phyloP scores from a whole-genome alignment of 2,113 vertebrate species.

The Daboia siamensis region DNA sequence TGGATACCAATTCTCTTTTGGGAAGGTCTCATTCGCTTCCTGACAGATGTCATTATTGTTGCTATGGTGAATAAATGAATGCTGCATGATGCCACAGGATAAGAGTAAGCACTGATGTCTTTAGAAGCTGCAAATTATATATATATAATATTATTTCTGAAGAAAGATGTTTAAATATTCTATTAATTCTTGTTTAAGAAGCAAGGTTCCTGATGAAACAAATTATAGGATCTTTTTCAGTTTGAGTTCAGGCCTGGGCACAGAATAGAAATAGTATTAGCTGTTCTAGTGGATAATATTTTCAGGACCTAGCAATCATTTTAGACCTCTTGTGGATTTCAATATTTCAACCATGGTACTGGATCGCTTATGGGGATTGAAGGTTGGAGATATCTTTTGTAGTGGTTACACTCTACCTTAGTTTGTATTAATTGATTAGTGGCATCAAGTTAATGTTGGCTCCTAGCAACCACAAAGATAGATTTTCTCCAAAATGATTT shows the following conservation, averaged over 20 bases:
- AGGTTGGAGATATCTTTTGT: neutral
- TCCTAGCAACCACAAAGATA: neutral
- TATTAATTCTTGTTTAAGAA: neutral
- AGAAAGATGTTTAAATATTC: neutral
- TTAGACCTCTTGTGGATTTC: neutral
- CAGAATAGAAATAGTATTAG: neutral
- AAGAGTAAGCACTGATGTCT: conserved; percentile 66
- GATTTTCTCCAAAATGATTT: neutral
- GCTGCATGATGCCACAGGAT: conserved; percentile 52
- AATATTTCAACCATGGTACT: neutral
- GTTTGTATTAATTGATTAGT: neutral
- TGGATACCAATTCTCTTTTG: conserved; percentile 54
- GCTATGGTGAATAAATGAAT: conserved; percentile 76
- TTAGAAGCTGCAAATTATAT: conserved; percentile 56
- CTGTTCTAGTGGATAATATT: neutral
- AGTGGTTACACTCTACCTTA: neutral
- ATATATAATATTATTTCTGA: too few species aligned
- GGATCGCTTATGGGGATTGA: neutral
- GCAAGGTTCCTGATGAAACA: neutral
- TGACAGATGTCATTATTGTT: conserved; percentile 70
- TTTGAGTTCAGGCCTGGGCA: neutral
- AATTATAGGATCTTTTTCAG: neutral
- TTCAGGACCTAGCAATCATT: neutral
- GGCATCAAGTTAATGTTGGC: neutral
- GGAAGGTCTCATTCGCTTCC: conserved; percentile 47